Evolutionary conservation across 2,888 invertebrate species (phyloP).

Genomic region (Agrotis segetum): DNA sequence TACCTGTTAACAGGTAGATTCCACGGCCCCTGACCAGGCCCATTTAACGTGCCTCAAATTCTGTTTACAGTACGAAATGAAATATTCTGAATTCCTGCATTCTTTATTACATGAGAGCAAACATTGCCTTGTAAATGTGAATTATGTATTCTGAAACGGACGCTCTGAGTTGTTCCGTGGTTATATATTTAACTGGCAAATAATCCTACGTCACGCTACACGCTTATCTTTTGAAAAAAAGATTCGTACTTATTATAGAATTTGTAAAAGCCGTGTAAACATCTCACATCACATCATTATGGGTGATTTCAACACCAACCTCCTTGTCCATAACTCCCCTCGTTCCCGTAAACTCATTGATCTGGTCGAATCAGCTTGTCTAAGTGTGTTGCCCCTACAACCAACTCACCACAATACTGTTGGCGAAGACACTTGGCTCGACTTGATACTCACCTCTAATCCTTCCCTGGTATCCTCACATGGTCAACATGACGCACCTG

Average conservation of each 20-base stretch:
- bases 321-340: too few relatives aligned
- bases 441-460: too few relatives aligned
- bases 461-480: too few relatives aligned
- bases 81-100: conserved; percentile 61
- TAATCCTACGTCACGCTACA: conserved; percentile 20
- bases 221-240: conserved; percentile 27
- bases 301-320: too few relatives aligned
- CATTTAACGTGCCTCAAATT: conserved; percentile 45
- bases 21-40: conserved; percentile 10
- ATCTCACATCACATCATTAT: too few relatives aligned
- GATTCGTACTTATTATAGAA: conserved; percentile 8
- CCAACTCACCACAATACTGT: too few relatives aligned
- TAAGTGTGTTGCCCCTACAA: too few relatives aligned
- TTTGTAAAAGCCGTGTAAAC: not conserved
- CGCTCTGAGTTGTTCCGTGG: conserved; percentile 10
- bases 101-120: conserved; percentile 46
- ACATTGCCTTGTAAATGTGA: conserved; percentile 19
- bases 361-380: too few relatives aligned
- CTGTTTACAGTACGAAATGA: conserved; percentile 45
- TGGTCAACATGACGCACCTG: too few relatives aligned
- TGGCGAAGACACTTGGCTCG: too few relatives aligned
- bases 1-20: conserved; percentile 1
- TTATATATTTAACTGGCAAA: conserved; percentile 28
- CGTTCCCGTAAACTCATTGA: too few relatives aligned
- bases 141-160: conserved; percentile 54